Evolutionary conservation across 2,113 vertebrate genomes (phyloP).

Genomic region (Stegostoma tigrinum): DNA sequence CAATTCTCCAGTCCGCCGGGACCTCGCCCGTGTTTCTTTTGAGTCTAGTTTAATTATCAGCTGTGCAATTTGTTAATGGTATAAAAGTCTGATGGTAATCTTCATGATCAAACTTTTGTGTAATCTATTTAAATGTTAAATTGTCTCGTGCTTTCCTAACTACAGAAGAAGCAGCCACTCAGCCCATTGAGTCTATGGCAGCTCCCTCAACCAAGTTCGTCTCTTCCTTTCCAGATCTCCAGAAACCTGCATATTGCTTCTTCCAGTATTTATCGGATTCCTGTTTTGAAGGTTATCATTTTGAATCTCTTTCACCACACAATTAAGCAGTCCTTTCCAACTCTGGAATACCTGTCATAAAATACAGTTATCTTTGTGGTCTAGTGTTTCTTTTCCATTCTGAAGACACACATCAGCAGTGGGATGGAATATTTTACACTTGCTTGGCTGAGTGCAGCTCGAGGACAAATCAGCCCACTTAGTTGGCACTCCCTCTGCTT

Average conservation of each 20-base stretch:
- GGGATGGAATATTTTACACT: no score
- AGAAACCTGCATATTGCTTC: background rate
- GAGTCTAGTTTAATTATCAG: background rate
- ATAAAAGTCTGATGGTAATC: background rate
- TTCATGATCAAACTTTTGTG: background rate
- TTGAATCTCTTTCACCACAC: no score
- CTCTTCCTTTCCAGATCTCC: background rate
- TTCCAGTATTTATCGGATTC: background rate
- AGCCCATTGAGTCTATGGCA: background rate
- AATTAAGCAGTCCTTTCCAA: no score
- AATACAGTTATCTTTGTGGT: no score
- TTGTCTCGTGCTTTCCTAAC: background rate
- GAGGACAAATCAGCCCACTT: no score
- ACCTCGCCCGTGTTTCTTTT: no score
- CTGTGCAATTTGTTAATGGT: background rate
- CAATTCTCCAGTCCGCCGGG: no score
- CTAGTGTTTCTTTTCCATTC: no score
- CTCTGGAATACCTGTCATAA: no score
- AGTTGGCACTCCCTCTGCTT: no score
- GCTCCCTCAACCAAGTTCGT: background rate
- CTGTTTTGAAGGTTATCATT: background rate
- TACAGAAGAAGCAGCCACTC: background rate
- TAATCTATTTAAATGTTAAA: background rate
- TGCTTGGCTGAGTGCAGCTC: no score
- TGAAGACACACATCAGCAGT: no score